Percentiles rank a stretch among this genome's conserved stretches.
These are phyloP conservation scores for Psammodynastes pulverulentus DNA, from an alignment of 2,113 vertebrate genomes.

Conservation along the genomic window DNA sequence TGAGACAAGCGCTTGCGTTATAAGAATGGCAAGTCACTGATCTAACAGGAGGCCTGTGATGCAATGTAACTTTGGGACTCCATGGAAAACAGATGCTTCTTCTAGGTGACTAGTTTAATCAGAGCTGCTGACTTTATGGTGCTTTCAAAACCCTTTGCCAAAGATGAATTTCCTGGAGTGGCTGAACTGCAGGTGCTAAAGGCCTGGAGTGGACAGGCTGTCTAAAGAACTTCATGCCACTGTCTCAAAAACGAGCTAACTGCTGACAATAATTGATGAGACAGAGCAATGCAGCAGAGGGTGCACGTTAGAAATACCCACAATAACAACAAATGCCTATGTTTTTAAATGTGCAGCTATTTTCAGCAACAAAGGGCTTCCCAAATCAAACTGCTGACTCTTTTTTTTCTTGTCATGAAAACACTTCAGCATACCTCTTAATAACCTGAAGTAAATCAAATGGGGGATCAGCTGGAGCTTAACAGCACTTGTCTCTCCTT, in stretches of 20 bases:
- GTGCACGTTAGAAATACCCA: constrained; percentile 57
- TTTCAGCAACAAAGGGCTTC: constrained; percentile 59
- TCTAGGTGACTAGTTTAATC: neutral
- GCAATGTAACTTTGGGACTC: neutral
- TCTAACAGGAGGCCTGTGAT: neutral
- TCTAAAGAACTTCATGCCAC: constrained; percentile 22
- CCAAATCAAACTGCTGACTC: constrained; percentile 76
- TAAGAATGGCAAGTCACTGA: neutral
- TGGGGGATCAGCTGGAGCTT: constrained; percentile 65
- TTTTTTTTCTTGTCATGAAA: constrained; percentile 62
- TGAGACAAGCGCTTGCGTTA: neutral
- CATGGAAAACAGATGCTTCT: neutral
- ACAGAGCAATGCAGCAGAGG: constrained; percentile 52
- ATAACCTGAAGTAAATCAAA: constrained; percentile 67
- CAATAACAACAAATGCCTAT: constrained; percentile 60
- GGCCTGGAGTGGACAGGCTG: constrained; percentile 14
- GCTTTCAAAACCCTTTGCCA: neutral
- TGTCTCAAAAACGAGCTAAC: constrained; percentile 43
- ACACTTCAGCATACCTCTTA: constrained; percentile 63
- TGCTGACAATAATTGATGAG: constrained; percentile 55
- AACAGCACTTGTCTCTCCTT: constrained; percentile 54
- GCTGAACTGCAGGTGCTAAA: neutral
- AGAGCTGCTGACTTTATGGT: neutral
- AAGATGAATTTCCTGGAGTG: neutral
- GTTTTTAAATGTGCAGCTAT: constrained; percentile 48